Evolutionary conservation across 2,888 invertebrate genomes (phyloP).

Genomic region (Parnassius mnemosyne): DNA sequence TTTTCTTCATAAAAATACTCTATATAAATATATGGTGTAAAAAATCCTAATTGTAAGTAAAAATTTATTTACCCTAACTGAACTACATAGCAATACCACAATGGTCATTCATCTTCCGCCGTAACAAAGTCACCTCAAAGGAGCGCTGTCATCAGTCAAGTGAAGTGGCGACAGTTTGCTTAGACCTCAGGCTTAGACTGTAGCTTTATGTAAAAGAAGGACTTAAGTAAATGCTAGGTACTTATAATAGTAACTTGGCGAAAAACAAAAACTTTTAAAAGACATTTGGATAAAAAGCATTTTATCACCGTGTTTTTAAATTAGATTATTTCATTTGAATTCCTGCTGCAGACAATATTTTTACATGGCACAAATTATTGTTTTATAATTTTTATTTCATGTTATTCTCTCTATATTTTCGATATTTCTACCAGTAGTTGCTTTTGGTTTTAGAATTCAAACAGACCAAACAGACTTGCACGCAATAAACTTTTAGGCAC

Average conservation of each 20-base stretch:
- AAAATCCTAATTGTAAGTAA: no score
- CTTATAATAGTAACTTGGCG: not conserved
- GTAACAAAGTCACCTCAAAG: slow-evolving; percentile 16
- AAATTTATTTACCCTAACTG: slow-evolving; percentile 14
- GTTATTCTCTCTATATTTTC: no score
- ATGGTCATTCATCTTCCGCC: slow-evolving; percentile 11
- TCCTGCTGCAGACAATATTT: not conserved
- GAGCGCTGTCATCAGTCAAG: slow-evolving; percentile 18
- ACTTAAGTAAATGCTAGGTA: slow-evolving; percentile 5
- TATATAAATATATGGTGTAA: no score
- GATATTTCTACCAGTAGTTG: no score
- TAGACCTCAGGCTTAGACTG: not conserved
- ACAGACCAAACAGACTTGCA: no score
- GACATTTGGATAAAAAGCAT: no score
- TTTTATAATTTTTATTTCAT: no score
- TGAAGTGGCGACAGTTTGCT: slow-evolving; percentile 23
- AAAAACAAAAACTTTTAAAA: not conserved
- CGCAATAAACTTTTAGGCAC: no score
- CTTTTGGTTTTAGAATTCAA: no score
- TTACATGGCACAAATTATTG: no score
- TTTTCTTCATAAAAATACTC: no score
- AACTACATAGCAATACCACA: slow-evolving; percentile 12
- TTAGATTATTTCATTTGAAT: not conserved
- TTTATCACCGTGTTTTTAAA: no score
- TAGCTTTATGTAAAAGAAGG: slow-evolving; percentile 3